phyloP scores from a whole-genome alignment of 2,797 vertebrate genomes.

The Microctenopoma lineatum region DNA sequence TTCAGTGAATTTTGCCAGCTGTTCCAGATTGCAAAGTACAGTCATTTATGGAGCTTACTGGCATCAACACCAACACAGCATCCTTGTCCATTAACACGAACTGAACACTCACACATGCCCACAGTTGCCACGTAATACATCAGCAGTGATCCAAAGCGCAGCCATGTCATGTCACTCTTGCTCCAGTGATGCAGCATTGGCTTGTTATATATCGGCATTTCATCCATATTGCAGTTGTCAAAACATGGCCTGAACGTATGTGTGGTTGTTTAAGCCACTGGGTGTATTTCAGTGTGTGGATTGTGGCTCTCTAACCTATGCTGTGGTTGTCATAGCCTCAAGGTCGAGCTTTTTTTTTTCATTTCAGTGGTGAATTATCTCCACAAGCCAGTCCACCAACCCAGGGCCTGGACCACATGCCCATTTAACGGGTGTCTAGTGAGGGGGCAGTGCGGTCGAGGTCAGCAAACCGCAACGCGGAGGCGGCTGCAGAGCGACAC shows the following conservation, averaged over 20 bases:
- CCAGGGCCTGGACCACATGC: slow-evolving; percentile 51
- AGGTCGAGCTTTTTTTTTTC: slow-evolving; percentile 67
- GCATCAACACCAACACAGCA: slow-evolving; percentile 52
- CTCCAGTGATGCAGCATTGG: slow-evolving; percentile 25
- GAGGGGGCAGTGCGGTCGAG: slow-evolving; percentile 72
- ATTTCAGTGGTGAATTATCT: slow-evolving; percentile 76
- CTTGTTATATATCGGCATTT: slow-evolving; percentile 43
- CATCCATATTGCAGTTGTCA: slow-evolving; percentile 52
- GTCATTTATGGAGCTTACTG: slow-evolving; percentile 56
- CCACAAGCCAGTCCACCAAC: slow-evolving; percentile 56
- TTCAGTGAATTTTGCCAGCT: slow-evolving; percentile 64
- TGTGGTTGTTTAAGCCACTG: slow-evolving; percentile 27
- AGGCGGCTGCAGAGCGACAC: slow-evolving; percentile 56
- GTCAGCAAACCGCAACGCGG: slow-evolving; percentile 69
- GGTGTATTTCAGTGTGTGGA: slow-evolving; percentile 29
- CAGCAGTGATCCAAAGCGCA: slow-evolving; percentile 45
- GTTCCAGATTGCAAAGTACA: slow-evolving; percentile 64
- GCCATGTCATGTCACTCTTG: slow-evolving; percentile 44
- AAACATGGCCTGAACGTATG: slow-evolving; percentile 43
- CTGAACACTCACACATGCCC: slow-evolving; percentile 44
- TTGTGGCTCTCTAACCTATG: slow-evolving; percentile 32
- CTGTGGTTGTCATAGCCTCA: slow-evolving; percentile 48
- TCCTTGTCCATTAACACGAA: slow-evolving; percentile 60
- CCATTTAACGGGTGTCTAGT: slow-evolving; percentile 73
- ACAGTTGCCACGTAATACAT: slow-evolving; percentile 43